Conservation (phyloP, 2,888 invertebrate genomes). For the Aporophyla lueneburgensis region DNA sequence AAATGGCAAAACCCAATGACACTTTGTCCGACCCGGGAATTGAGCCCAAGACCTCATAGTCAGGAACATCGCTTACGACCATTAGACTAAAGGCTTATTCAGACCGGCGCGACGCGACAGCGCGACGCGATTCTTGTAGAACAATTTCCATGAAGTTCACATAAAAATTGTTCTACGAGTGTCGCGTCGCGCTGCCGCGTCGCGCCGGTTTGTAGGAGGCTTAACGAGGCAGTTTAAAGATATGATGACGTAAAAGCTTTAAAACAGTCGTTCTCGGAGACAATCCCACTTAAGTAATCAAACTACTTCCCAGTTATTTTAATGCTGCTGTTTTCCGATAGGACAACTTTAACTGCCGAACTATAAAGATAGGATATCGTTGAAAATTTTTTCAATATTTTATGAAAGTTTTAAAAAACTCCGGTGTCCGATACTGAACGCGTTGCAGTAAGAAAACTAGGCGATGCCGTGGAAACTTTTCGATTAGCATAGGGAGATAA, state of each 20-base stretch:
- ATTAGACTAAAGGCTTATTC: no score
- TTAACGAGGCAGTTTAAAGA: no score
- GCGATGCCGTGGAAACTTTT: constrained; percentile 68
- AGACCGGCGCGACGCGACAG: no score
- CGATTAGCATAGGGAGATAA: constrained; percentile 78
- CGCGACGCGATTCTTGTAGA: no score
- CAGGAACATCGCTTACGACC: no score
- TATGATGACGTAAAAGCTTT: background rate
- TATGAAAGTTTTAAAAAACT: constrained; percentile 54
- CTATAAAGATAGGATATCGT: constrained; percentile 60
- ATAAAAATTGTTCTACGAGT: no score
- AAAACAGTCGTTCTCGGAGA: background rate
- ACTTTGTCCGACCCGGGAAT: no score
- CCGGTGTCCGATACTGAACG: constrained; percentile 62
- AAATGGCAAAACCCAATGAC: no score
- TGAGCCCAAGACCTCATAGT: no score
- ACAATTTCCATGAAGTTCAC: no score
- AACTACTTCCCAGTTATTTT: constrained; percentile 40
- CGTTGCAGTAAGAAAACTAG: constrained; percentile 62
- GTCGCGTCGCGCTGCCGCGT: no score
- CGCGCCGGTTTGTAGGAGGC: no score
- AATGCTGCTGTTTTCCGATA: constrained; percentile 46
- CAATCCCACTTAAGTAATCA: constrained; percentile 20
- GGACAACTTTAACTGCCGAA: constrained; percentile 56
- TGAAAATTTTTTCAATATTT: constrained; percentile 67